Evolutionary conservation across 1,140 invertebrate species (phyloP), one percentile per base, ranked within the genome.

Genomic region (Ooceraea biroi): DNA sequence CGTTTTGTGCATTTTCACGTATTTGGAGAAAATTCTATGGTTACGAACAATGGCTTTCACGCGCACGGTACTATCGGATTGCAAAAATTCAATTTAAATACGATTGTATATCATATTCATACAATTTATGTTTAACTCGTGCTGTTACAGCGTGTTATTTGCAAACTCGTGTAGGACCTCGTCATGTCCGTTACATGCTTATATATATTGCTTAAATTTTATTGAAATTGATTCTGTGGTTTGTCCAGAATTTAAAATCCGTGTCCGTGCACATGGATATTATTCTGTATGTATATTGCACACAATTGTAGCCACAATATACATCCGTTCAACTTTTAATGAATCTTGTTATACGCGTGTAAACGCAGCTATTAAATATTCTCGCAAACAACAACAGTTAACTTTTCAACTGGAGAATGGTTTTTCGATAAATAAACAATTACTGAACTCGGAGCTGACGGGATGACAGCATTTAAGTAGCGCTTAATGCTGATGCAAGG

Each of bases 131-230:
- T 66, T 77, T 52, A 66, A n/a, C 19, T 66, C 22, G 50, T 65
- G 46, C 19, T 36, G 44, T 77, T 77, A 52, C 73, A 63, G 11
- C n/a, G 17, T 36, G 60, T 65, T 76, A 77, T 50, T 77, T 65
- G 58, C 22, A 36, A 77, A 77, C 44, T 50, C 48, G 73, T n/a
- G 60, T 50, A 77, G 58, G 27, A 65, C 50, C 41, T 73, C 22
- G 60, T 30, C 46, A 48, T 65, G 25, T 65, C 27, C 7, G 60
- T 77, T 77, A 77, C 73, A 41, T 76, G 44, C 36, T n/a, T n/a
- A n/a, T n/a, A 76, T 27, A 36, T 50, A 60, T 77, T 77, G 73
- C 65, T 66, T 77, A 77, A 76, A 76, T 77, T 77, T 77, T 66
- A 77, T 77, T 77, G 73, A 50, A 66, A 77, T 77, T 44, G 58